Evolutionary conservation across 2,888 invertebrate genomes (phyloP), one percentile per base, ranked within the genome.

Genomic region (Antheraea assamensis): DNA sequence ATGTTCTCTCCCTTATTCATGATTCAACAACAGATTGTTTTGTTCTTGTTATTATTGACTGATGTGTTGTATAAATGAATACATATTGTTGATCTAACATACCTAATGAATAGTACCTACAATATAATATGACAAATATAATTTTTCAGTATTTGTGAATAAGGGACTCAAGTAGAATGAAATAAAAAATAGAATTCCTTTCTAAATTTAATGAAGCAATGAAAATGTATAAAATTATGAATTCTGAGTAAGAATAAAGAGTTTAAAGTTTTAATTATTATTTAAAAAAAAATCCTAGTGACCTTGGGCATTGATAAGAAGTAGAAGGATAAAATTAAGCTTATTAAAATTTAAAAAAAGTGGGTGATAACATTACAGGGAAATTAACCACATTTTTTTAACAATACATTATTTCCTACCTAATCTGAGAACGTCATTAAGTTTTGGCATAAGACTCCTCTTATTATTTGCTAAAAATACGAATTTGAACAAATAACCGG

Each of bases 241-340:
- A 79, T 82, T 81, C 75, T 82, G 84, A 79, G 82, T 85, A 85
- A 87, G 85, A 90, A 87, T 92, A 92, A 91, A 92, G 88, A 90
- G 89, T 91, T 91, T 88, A 87, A 89, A 82, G 81, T 77, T 72
- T 75, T 77, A 77, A 75, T 64, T 76, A 75, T 70, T 71, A 71
- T 71, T 74, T 71, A 71, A 31, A 70, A 68, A 71, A 71, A 31
- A 35, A 68, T 64, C 70, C 64, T 35, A 21, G 35, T 71, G 55
- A 58, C 61, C 27, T 61, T 66, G 52, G 58, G 71, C 31, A 61
- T 42, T 66, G 52, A 47, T 74, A 71, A 35, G 55, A 49, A 64
- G 19, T 19, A 68, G 5, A 15, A 35, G 19, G 10, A 31, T 21
- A 35, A 68, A 3, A 35, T 10, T 3, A 17, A 68, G 7, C 68